Conservation (phyloP, 1,140 invertebrate genomes). For the Mamestra configurata region DNA sequence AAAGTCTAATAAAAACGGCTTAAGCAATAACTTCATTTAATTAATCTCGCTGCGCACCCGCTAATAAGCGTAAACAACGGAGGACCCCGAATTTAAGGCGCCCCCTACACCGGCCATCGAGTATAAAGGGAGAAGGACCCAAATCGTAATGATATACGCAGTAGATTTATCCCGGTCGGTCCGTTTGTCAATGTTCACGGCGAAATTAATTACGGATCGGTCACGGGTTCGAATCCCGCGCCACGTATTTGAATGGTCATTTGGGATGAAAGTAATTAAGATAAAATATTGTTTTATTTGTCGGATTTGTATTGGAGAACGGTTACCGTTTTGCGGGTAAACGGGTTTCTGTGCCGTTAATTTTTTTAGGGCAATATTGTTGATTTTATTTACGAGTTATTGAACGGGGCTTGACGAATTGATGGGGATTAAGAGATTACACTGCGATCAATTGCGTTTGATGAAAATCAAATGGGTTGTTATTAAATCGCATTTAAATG, state of each 20-base stretch:
- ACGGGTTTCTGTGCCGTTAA: conserved; percentile 1
- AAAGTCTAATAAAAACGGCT: conserved; percentile 4
- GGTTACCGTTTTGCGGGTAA: conserved; percentile 27
- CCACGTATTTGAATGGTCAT: conserved; percentile 58
- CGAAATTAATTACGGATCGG: conserved; percentile 60
- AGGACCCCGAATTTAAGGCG: neutral
- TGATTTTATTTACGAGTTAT: conserved; percentile 35
- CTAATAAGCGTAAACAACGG: conserved; percentile 41
- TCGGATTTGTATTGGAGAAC: conserved; percentile 45
- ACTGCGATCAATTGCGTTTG: neutral
- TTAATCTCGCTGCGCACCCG: conserved; percentile 26
- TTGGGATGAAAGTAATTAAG: conserved; percentile 56
- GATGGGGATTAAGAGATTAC: neutral
- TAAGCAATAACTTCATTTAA: conserved; percentile 35
- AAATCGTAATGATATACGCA: conserved; percentile 57
- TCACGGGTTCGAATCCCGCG: conserved; percentile 57
- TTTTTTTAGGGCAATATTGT: conserved; percentile 36
- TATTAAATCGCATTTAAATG: neutral
- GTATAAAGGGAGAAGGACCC: conserved; percentile 35
- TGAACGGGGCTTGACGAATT: conserved; percentile 27
- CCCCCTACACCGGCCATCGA: neutral
- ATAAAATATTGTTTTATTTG: conserved; percentile 58
- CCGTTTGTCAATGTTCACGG: conserved; percentile 62
- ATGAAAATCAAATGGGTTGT: neutral
- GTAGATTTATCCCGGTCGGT: conserved; percentile 56